A percentile compares a stretch with the other conserved stretches of the same genome.
These are phyloP conservation scores for Naja naja DNA, from an alignment of 2,113 vertebrate genomes.

Conservation along the genomic window DNA sequence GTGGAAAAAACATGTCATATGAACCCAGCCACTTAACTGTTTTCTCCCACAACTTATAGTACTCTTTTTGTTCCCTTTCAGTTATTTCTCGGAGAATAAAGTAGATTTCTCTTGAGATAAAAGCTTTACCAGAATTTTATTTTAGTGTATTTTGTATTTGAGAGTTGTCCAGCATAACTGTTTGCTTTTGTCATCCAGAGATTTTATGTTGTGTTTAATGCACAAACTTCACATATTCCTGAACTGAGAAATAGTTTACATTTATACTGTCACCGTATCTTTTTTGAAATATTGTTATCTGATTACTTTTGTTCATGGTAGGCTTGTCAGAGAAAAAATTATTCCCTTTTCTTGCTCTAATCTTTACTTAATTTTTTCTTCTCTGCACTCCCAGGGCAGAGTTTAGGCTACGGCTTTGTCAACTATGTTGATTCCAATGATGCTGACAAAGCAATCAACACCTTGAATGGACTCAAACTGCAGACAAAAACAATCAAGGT, in stretches of 20 bases:
- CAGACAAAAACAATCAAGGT: slow-evolving; percentile 99
- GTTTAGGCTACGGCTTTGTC: slow-evolving; percentile 94
- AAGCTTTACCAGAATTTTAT: background rate
- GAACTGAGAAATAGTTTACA: background rate
- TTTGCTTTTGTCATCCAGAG: background rate
- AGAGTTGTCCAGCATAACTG: background rate
- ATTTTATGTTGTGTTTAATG: background rate
- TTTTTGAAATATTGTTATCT: background rate
- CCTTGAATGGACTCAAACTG: slow-evolving; percentile 93
- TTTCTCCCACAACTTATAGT: background rate
- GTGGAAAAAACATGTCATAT: background rate
- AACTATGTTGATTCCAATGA: slow-evolving; percentile 96
- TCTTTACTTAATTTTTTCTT: background rate
- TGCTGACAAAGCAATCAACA: slow-evolving; percentile 95
- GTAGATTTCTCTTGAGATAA: background rate
- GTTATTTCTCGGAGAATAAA: background rate
- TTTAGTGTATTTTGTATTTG: background rate
- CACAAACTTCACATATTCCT: background rate
- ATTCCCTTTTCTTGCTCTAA: background rate
- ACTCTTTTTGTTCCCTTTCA: background rate
- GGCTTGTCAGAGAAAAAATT: background rate
- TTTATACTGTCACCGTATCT: background rate
- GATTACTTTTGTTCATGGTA: background rate
- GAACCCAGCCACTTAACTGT: background rate
- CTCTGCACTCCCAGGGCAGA: slow-evolving; percentile 79